Evolutionary conservation across 2,888 invertebrate species (phyloP), one percentile per base, ranked within the genome.

Genomic region (Atherix ibis): DNA sequence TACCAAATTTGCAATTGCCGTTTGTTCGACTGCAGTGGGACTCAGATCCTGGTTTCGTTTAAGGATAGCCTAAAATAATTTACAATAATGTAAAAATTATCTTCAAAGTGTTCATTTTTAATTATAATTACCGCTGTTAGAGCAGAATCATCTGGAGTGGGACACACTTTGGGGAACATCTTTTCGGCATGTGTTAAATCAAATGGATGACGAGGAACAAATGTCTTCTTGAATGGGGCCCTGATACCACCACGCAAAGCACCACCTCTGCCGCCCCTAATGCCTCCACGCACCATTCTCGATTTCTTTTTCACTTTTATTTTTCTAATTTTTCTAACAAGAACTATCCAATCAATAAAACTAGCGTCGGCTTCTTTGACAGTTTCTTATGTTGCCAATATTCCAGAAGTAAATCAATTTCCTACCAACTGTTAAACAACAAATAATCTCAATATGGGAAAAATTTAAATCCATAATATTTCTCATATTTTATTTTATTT

Each of bases 31-130:
- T 0, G 91, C 74, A 0, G 87, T 75, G 0, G 95, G 95, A 31
- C 88, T 87, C 38, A 98, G 68, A 55, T 97, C 94, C 17, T 79
- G 70, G 52, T 94, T 92, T 24, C 94, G 71, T 56, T 95, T 94
- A 28, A 97, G 63, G 1, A 97, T 66, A 0, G 91, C 91, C 77
- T 91, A 66, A 4, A 51, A 44, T 15, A 6, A 36, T 27, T 31
- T 12, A 34, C 16, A 30, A 18, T 4, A 18, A 35, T 35, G n/a
- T 22, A 14, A 22, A 29, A 28, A 18, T 29, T 19, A 14, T n/a
- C n/a, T n/a, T n/a, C n/a, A n/a, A n/a, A n/a, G n/a, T n/a, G n/a
- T n/a, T n/a, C n/a, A n/a, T n/a, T n/a, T 22, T 22, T 17, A 13
- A 34, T 4, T 5, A 28, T 24, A 35, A 18, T 38, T 64, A 79